Evolutionary conservation across 1,140 invertebrate species (phyloP), one percentile per base, ranked within the genome.

Genomic region (Tetranychus cinnabarinus): DNA sequence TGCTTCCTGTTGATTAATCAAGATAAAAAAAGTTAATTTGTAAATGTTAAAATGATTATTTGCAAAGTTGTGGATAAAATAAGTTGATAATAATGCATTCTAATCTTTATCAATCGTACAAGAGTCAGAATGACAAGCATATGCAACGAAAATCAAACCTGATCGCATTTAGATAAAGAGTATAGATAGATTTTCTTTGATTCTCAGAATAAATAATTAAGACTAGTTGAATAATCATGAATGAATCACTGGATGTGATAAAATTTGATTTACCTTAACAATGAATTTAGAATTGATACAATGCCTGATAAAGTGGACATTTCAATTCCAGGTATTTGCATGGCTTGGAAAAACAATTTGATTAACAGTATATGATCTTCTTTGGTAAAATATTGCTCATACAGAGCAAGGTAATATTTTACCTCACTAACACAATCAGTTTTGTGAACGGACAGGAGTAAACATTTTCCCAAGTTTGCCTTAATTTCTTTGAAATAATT

Each of bases 281-380:
- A 23, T 52, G 48, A 31, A 50, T 31, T 52, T 33, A 78, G 65
- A 8, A 70, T 63, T 8, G 58, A 61, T 31, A 72, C 75, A 73
- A 83, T 83, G 68, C 81, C 81, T 64, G 79, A 77, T 39, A 88
- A 74, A 63, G 84, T 74, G 63, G 77, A 76, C 62, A 82, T 78
- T 69, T 91, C 85, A 48, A 88, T 74, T 65, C 86, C 78, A 61
- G 84, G 81, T 66, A 83, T 82, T 12, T 80, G 78, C 5, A 87
- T 70, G 45, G 89, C 68, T 69, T 88, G 82, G 71, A 83, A 87
- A 56, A 84, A 76, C 46, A 93, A 69, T 68, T 88, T 82, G n/a
- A 95, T 80, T 33, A 95, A 78, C n/a, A 76, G 70, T 34, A 95
- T 78, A 70, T 96, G 89, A 71, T 93, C 88, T 67, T 85, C 81